Base-by-base conservation (phyloP, 2,113 vertebrate genomes). In the Cromileptes altivelis region DNA sequence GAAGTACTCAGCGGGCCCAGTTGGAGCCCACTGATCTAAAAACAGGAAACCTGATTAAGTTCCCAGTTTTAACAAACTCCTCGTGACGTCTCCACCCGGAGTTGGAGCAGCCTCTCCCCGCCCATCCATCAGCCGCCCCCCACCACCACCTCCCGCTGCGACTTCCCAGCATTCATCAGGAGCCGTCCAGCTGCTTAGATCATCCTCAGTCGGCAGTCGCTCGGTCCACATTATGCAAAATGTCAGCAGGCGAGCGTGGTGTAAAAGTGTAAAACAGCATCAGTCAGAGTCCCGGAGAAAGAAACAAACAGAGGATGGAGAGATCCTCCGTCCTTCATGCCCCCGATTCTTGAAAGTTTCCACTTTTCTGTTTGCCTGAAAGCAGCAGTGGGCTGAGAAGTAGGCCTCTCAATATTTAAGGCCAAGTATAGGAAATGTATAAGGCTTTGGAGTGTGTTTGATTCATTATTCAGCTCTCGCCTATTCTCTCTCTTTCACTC, bases 381-480 rank as follows among this genome's bases (percentile, higher is more conserved):
- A 86, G 60, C 37, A 79, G 58, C 53, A 61, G 45, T 33, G 68
- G 60, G 78, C 79, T 49, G 69, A 63, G 74, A 84, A 85, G 77
- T 37, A 81, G 82, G 82, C 76, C 79, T 90, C 90, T 92, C 84
- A 86, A 90, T 91, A 87, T 93, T 92, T 93, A 89, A 93, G 89
- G 89, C 88, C 63, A 93, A 92, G 84, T 90, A 81, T 73, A 79
- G 81, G 71, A 89, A 91, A 85, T 68, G 85, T 82, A 85, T 52
- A 82, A 85, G 81, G 78, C 75, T 84, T 55, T 58, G 67, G 69
- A 84, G 85, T 69, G 82, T 56, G 86, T 94, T 92, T 93, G 93
- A 94, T 94, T 94, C 85, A 93, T 95, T 93, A 94, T 94, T 94
- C 91, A 93, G 86, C 83, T 70, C 86, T 77, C 33, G 86, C 72